Conservation (phyloP, 2,888 invertebrate genomes). For the Hipparchia semele region DNA sequence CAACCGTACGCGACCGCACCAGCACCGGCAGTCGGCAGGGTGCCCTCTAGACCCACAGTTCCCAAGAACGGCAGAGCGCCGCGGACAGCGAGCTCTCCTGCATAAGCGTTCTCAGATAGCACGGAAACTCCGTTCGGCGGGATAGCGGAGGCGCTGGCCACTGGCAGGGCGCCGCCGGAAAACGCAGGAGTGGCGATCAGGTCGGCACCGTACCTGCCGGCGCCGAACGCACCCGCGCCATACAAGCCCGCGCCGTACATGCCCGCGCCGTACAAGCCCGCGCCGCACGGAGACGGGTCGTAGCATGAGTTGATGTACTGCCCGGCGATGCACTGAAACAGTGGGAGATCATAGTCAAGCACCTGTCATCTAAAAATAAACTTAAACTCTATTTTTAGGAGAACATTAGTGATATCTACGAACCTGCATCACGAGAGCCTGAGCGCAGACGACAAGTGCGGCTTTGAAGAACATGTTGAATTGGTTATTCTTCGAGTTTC, state of each 20-base stretch:
- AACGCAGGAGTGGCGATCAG: slow-evolving; percentile 29
- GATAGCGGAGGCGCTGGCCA: slow-evolving; percentile 46
- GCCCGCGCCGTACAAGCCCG: slow-evolving; percentile 20
- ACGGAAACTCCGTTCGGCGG: slow-evolving; percentile 50
- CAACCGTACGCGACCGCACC: slow-evolving; percentile 44
- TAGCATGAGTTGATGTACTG: slow-evolving; percentile 33
- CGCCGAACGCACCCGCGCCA: slow-evolving; percentile 4
- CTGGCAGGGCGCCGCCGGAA: slow-evolving; percentile 41
- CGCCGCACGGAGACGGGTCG: slow-evolving; percentile 27
- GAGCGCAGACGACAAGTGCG: slow-evolving; percentile 33
- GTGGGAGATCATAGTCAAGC: neutral
- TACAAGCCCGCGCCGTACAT: neutral
- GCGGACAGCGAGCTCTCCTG: slow-evolving; percentile 46
- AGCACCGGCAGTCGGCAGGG: slow-evolving; percentile 43
- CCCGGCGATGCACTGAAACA: slow-evolving; percentile 31
- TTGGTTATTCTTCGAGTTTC: slow-evolving; percentile 6
- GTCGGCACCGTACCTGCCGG: slow-evolving; percentile 4
- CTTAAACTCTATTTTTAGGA: neutral
- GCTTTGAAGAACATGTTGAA: slow-evolving; percentile 30
- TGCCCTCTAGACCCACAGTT: slow-evolving; percentile 37
- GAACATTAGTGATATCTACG: neutral
- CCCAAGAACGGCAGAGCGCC: slow-evolving; percentile 41
- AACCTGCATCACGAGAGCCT: slow-evolving; percentile 33
- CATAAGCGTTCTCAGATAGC: slow-evolving; percentile 51
- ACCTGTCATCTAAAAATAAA: neutral